Percentiles rank a stretch among this genome's conserved stretches.
Conservation (phyloP, 2,797 vertebrate species). For the Acrocephalus scirpaceus region DNA sequence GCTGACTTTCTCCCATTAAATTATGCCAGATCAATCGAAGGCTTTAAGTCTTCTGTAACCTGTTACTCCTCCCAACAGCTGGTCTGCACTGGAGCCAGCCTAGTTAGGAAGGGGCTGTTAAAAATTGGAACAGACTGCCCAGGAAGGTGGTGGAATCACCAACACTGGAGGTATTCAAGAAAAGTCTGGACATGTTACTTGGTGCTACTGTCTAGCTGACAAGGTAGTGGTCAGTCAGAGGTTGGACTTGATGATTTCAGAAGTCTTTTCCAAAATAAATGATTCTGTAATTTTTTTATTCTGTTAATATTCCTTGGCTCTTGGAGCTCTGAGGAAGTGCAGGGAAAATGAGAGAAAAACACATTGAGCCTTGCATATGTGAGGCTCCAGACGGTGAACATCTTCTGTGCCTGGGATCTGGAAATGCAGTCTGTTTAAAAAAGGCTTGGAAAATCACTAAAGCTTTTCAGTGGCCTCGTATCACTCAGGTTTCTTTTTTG, state of each 20-base stretch:
- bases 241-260: neutral
- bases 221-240: neutral
- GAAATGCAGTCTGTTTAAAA: conserved; percentile 38
- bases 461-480: neutral
- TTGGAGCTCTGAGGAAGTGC: neutral
- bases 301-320: neutral
- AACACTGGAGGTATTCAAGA: neutral
- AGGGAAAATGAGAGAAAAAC: conserved; percentile 2
- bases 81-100: neutral
- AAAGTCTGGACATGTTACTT: neutral
- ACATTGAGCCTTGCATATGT: conserved; percentile 33
- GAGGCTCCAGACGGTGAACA: conserved; percentile 28
- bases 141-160: neutral
- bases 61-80: neutral
- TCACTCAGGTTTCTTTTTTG: neutral
- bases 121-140: neutral
- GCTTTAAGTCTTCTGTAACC: neutral
- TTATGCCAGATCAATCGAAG: neutral
- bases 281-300: neutral
- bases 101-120: neutral
- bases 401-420: conserved; percentile 24
- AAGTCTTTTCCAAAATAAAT: neutral
- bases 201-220: neutral
- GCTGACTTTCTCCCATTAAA: neutral
- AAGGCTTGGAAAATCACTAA: neutral